These are phyloP conservation scores for Esox lucius DNA, from an alignment of 2,797 vertebrate species.

Conservation along the genomic window DNA sequence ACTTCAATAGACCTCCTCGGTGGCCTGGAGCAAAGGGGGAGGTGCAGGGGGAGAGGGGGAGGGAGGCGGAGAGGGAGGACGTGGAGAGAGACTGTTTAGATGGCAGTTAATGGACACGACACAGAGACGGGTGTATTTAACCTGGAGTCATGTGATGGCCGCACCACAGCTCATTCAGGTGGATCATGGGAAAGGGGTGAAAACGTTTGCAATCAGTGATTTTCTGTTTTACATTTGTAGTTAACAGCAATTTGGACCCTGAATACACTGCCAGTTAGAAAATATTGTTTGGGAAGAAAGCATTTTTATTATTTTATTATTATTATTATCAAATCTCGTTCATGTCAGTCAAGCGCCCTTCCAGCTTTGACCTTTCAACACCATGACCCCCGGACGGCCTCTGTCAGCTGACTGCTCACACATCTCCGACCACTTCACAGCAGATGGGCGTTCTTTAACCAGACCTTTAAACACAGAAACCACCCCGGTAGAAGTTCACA, in stretches of 20 bases:
- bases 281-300: constrained; percentile 13
- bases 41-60: background rate
- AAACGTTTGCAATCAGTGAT: too few relatives aligned
- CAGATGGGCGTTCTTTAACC: too few relatives aligned
- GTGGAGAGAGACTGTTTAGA: constrained; percentile 4
- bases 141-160: too few relatives aligned
- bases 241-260: background rate
- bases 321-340: constrained; percentile 28
- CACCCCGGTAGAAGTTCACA: background rate
- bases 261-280: background rate
- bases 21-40: constrained; percentile 1
- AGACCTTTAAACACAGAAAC: background rate
- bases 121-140: background rate
- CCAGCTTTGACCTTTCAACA: constrained; percentile 29
- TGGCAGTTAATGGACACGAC: background rate
- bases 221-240: too few relatives aligned
- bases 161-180: too few relatives aligned
- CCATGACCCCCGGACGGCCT: constrained; percentile 38
- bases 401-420: constrained; percentile 32
- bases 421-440: too few relatives aligned
- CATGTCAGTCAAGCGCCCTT: constrained; percentile 29
- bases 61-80: constrained; percentile 1
- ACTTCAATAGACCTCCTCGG: constrained; percentile 9
- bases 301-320: too few relatives aligned
- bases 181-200: too few relatives aligned